Conservation (phyloP, 2,797 vertebrate genomes). For the Buceros bicornis region DNA sequence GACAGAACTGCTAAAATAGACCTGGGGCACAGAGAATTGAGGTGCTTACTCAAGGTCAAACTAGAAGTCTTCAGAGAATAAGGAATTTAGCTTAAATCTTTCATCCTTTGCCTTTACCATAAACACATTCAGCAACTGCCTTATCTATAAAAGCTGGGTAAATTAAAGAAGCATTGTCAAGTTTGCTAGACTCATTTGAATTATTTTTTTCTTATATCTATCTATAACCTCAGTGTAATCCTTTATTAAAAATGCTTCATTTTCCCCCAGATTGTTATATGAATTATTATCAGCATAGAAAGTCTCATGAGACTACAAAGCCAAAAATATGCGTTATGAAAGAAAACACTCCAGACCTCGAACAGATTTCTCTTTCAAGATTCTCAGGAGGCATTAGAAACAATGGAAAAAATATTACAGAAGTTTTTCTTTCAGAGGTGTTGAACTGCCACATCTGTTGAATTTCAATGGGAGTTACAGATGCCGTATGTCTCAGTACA, state of each 20-base stretch:
- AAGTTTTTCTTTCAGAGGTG: conserved; percentile 12
- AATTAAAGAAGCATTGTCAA: neutral
- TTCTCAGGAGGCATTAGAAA: conserved; percentile 24
- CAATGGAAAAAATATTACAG: neutral
- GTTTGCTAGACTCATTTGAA: neutral
- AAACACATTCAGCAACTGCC: neutral
- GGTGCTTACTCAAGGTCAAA: neutral
- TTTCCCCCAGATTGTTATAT: neutral
- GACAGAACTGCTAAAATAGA: neutral
- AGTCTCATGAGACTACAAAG: conserved; percentile 23
- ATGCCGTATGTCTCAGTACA: neutral
- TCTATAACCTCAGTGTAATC: neutral
- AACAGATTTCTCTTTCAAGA: conserved; percentile 15
- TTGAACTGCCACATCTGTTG: neutral
- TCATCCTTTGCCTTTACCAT: neutral
- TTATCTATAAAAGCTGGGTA: neutral
- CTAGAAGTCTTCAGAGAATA: neutral
- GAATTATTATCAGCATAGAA: conserved; percentile 7
- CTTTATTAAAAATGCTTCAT: conserved; percentile 29
- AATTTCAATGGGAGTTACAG: neutral
- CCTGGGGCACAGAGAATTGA: rapidly evolving
- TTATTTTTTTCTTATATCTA: neutral
- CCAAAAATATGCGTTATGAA: neutral
- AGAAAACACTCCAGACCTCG: conserved; percentile 21
- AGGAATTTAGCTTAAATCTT: neutral